Percentiles rank a stretch among this genome's conserved stretches.
Evolutionary conservation across 2,797 vertebrate species (phyloP).

Genomic region (Acipenser ruthenus): DNA sequence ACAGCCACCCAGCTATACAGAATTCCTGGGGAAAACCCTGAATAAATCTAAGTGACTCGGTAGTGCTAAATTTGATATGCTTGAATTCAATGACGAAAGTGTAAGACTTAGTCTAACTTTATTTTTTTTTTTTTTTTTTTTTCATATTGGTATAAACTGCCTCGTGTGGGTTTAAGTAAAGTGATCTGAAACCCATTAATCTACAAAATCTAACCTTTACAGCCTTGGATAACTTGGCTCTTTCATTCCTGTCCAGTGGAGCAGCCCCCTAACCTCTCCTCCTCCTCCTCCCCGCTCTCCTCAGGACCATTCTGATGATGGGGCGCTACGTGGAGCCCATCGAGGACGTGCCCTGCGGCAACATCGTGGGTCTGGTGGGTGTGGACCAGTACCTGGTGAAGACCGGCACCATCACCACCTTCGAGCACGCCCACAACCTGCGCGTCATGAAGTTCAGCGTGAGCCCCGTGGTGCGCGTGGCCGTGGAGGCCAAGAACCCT

Average conservation of each 20-base stretch:
- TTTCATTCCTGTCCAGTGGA: background rate
- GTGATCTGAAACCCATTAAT: too few species aligned
- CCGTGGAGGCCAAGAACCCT: conserved; percentile 77
- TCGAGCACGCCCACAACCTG: conserved; percentile 76
- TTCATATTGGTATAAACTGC: too few species aligned
- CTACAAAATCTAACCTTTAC: background rate
- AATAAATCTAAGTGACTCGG: too few species aligned
- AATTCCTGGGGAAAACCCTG: background rate
- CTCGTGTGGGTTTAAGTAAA: too few species aligned
- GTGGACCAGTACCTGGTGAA: conserved; percentile 79
- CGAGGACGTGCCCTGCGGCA: conserved; percentile 76
- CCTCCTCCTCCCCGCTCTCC: accelerated
- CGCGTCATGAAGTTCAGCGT: conserved; percentile 82
- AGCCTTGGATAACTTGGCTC: too few species aligned
- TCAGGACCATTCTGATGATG: conserved; percentile 81
- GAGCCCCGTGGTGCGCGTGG: conserved; percentile 73
- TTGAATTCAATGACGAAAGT: too few species aligned
- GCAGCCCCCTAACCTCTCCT: background rate
- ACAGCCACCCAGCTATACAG: too few species aligned
- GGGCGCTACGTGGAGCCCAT: conserved; percentile 78
- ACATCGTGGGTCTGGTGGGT: conserved; percentile 77
- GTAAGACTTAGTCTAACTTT: too few species aligned
- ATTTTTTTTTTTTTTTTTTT: too few species aligned
- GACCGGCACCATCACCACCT: conserved; percentile 80
- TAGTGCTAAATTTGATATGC: too few species aligned